phyloP scores from a whole-genome alignment of 1,140 invertebrate genomes.

The Lethrus apterus region DNA sequence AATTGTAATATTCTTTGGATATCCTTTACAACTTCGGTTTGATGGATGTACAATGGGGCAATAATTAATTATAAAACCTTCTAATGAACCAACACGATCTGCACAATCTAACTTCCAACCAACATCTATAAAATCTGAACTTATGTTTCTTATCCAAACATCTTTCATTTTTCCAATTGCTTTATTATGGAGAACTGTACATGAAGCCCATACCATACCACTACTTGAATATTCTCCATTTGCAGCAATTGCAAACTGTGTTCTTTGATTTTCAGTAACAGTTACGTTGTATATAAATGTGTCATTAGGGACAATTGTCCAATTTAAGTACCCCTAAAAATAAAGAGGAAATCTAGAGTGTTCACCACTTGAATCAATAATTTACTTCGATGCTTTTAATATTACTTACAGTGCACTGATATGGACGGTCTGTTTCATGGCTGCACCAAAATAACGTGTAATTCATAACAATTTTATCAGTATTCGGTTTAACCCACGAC shows the following conservation, averaged over 20 bases:
- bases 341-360: too few relatives aligned
- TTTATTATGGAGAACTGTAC: constrained; percentile 63
- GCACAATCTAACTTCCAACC: constrained; percentile 65
- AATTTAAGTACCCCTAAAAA: constrained; percentile 50
- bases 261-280: constrained; percentile 39
- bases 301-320: constrained; percentile 45
- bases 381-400: too few relatives aligned
- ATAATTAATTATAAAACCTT: constrained; percentile 60
- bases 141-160: constrained; percentile 51
- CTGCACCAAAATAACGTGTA: constrained; percentile 73
- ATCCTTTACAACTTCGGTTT: constrained; percentile 1
- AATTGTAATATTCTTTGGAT: constrained; percentile 17
- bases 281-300: constrained; percentile 46
- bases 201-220: constrained; percentile 70
- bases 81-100: constrained; percentile 55
- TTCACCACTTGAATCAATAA: too few relatives aligned
- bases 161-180: constrained; percentile 60
- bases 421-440: constrained; percentile 50
- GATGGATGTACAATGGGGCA: constrained; percentile 54
- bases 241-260: constrained; percentile 65
- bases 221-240: constrained; percentile 57
- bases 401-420: constrained; percentile 50
- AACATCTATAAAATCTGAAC: constrained; percentile 53
- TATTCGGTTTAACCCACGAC: constrained; percentile 54
- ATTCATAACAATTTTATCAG: constrained; percentile 39